Percentiles rank a stretch among this genome's conserved stretches.
Conservation (phyloP, 1,140 invertebrate species). For the Sinonovacula constricta region DNA sequence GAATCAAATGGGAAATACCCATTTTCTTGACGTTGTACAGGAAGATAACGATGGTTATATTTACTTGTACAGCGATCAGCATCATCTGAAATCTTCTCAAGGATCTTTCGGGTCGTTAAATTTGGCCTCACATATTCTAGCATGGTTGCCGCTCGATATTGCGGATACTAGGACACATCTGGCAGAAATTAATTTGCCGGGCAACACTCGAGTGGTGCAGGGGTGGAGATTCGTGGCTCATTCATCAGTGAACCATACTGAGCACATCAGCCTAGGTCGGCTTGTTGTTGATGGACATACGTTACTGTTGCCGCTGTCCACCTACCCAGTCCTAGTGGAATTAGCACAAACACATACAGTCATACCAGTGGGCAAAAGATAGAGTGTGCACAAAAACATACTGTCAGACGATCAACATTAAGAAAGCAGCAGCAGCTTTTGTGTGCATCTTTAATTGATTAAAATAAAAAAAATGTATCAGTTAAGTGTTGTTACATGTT, state of each 20-base stretch:
- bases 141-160: constrained; percentile 59
- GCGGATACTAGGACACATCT: constrained; percentile 12
- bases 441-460: no score
- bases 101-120: not conserved
- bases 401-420: no score
- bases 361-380: no score
- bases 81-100: not conserved
- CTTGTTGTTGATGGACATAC: no score
- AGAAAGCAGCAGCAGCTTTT: no score
- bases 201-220: not conserved
- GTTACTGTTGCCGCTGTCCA: no score
- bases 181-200: constrained; percentile 11
- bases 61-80: constrained; percentile 48
- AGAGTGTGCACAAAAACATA: no score
- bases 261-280: no score
- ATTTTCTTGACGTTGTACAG: constrained; percentile 48
- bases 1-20: constrained; percentile 45
- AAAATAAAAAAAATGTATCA: no score
- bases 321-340: no score
- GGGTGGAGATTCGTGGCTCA: constrained; percentile 20
- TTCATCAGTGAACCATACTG: not conserved
- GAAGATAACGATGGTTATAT: constrained; percentile 59
- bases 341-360: no score
- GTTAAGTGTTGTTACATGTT: no score
- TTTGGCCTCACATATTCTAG: constrained; percentile 54